Evolutionary conservation across 2,797 vertebrate species (phyloP), one percentile per base, ranked within the genome.

Genomic region (Neosilurus mollespiculum): DNA sequence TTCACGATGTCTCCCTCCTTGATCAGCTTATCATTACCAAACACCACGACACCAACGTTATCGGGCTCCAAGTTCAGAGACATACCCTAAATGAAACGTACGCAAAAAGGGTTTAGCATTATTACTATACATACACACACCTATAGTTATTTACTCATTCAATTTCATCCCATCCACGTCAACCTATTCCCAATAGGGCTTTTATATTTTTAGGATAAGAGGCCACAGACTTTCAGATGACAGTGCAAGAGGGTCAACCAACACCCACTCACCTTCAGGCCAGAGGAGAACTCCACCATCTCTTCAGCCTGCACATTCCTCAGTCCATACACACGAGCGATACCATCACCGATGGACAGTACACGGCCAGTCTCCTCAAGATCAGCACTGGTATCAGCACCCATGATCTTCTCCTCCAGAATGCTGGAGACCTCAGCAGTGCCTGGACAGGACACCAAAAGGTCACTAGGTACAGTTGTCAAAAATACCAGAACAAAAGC

Each of bases 241-340:
- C 16, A 20, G 59, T 53, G 22, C 18, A 10, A 22, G 16, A 1
- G 15, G 76, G 6, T 34, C 62, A 49, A 30, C 22, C 22, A n/a
- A 3, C 0, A 3, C 53, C 1, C 0, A 0, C 84, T 59, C 90
- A 98, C 98, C 92, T 99, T 99, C 69, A 99, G 92, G 0, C 98
- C 98, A 76, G 98, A 99, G 58, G 98, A 99, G 92, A 99, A 99
- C 22, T 99, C 98, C 90, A 99, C 97, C 98, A 99, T 99, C 94
- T 99, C 98, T 87, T 99, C 98, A 22, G 98, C 97, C 91, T 99
- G 98, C 82, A 99, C 98, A 78, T 99, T 99, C 87, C 97, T 97
- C 37, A 99, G 92, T 0, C 98, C 98, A 0, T 99, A 99, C 2
- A 99, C 98, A 82, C 97, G 95, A 89, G 98, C 98, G 86, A 99